A percentile compares a stretch with the other conserved stretches of the same genome.
Evolutionary conservation across 2,888 invertebrate genomes (phyloP).

Genomic region (Laothoe populi): DNA sequence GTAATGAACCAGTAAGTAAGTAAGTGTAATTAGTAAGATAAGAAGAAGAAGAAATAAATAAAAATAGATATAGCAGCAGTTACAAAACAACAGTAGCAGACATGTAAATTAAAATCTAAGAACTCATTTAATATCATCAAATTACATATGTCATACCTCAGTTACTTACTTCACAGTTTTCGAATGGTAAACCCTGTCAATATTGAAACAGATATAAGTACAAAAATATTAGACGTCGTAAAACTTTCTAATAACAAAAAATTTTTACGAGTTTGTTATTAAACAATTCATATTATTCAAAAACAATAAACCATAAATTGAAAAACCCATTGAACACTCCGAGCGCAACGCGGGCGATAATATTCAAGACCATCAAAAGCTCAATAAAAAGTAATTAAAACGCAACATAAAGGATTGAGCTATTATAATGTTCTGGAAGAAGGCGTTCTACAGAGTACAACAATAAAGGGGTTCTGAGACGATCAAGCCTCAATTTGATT

Average conservation of each 20-base stretch:
- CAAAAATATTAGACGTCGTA: not conserved
- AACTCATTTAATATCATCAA: no score
- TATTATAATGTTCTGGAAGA: constrained; percentile 47
- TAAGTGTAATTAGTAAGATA: no score
- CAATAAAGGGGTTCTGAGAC: constrained; percentile 37
- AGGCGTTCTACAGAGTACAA: constrained; percentile 57
- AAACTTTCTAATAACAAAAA: constrained; percentile 6
- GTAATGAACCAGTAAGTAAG: no score
- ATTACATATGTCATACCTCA: not conserved
- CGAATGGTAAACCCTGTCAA: not conserved
- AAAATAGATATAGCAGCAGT: no score
- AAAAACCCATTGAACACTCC: not conserved
- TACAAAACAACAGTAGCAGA: no score
- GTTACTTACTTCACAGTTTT: not conserved
- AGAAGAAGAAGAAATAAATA: no score
- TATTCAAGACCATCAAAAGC: constrained; percentile 21
- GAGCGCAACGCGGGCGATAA: not conserved
- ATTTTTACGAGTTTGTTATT: not conserved
- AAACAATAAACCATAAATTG: not conserved
- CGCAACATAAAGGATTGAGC: constrained; percentile 52
- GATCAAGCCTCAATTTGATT: not conserved
- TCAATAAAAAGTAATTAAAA: constrained; percentile 59
- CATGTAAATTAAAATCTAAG: no score
- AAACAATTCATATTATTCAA: not conserved
- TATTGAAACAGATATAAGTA: not conserved